phyloP scores from a whole-genome alignment of 2,797 vertebrate genomes.

The Phaenicophaeus curvirostris region DNA sequence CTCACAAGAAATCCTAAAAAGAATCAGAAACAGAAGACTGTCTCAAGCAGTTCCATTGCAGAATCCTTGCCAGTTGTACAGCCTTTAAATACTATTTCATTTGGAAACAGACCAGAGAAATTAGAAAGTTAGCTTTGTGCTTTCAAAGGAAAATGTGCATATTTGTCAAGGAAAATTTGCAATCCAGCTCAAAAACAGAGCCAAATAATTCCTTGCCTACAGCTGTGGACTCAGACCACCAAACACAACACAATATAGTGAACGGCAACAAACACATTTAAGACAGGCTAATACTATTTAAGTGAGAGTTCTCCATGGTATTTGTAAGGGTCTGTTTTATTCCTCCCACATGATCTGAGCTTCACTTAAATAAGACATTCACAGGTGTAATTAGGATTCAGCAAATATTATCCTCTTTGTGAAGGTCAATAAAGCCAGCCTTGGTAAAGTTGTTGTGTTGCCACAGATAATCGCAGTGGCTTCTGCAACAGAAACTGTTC shows the following conservation, averaged over 20 bases:
- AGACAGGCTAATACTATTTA: not conserved
- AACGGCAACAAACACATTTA: not conserved
- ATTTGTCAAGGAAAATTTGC: not conserved
- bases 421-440: not conserved
- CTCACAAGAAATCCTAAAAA: not conserved
- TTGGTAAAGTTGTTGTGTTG: not conserved
- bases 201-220: not conserved
- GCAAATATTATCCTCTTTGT: conserved; percentile 16
- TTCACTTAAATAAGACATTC: conserved; percentile 23
- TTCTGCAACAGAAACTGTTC: not conserved
- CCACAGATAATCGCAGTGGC: not conserved
- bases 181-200: not conserved
- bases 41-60: not conserved
- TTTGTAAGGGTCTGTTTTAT: conserved; percentile 7
- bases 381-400: conserved; percentile 26
- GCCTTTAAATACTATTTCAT: not conserved
- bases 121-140: not conserved
- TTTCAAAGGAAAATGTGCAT: not conserved
- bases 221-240: not conserved
- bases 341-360: conserved; percentile 1
- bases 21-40: not conserved
- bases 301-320: not conserved
- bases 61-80: not conserved
- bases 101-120: not conserved
- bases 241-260: not conserved